phyloP scores from a whole-genome alignment of 1,140 invertebrate species.

The Hycleus phaleratus region DNA sequence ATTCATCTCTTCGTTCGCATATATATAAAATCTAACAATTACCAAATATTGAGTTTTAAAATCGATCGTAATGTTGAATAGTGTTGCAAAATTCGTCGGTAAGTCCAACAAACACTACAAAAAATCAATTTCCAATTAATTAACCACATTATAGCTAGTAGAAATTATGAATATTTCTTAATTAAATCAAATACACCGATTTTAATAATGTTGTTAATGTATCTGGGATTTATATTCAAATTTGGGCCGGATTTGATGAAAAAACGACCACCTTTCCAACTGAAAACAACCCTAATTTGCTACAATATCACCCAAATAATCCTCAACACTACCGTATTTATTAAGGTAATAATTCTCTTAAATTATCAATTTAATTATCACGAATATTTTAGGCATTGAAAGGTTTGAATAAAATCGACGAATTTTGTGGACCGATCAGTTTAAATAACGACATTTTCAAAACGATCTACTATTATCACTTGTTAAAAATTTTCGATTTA shows the following conservation, averaged over 20 bases:
- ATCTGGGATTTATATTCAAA: background rate
- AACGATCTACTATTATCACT: background rate
- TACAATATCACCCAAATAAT: background rate
- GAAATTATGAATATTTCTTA: no score
- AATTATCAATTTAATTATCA: no score
- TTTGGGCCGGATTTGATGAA: background rate
- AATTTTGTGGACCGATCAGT: no score
- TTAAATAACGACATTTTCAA: background rate
- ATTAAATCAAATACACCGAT: no score
- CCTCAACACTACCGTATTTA: background rate
- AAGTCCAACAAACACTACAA: no score
- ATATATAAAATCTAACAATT: background rate
- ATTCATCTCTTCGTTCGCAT: background rate
- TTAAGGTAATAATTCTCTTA: background rate
- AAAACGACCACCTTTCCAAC: background rate
- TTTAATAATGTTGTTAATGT: background rate
- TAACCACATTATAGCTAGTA: no score
- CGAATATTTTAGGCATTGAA: no score
- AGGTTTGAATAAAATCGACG: no score
- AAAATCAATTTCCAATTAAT: no score
- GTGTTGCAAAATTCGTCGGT: no score
- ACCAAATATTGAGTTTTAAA: no score
- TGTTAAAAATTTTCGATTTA: conserved; percentile 4
- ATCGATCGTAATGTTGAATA: no score
- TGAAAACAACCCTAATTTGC: background rate